Percentiles rank a stretch among this genome's conserved stretches.
These are phyloP conservation scores for Sialis fuliginosa DNA, from an alignment of 2,888 invertebrate genomes.

Conservation along the genomic window DNA sequence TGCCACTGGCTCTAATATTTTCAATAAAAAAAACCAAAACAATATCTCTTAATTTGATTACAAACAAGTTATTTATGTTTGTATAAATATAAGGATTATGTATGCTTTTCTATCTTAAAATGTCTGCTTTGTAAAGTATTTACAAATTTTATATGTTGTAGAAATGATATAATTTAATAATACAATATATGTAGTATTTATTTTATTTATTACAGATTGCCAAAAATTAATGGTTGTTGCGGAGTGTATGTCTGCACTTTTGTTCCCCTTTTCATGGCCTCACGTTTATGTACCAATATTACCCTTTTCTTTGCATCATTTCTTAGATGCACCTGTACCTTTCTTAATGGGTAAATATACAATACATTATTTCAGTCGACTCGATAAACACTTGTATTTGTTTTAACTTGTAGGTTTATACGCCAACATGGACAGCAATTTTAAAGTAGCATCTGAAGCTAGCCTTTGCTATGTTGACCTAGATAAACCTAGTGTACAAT, in stretches of 20 bases:
- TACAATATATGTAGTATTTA: background rate
- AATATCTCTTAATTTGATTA: too few relatives aligned
- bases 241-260: slow-evolving; percentile 74
- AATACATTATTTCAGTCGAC: background rate
- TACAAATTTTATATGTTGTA: too few relatives aligned
- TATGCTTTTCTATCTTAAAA: too few relatives aligned
- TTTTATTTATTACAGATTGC: slow-evolving; percentile 46
- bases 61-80: too few relatives aligned
- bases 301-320: slow-evolving; percentile 86
- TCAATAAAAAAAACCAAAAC: too few relatives aligned
- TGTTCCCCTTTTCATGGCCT: slow-evolving; percentile 95
- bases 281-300: slow-evolving; percentile 98
- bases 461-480: slow-evolving; percentile 92
- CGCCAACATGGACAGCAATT: slow-evolving; percentile 36
- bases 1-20: too few relatives aligned
- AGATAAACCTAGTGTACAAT: slow-evolving; percentile 78
- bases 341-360: slow-evolving; percentile 77
- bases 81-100: too few relatives aligned
- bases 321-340: slow-evolving; percentile 97
- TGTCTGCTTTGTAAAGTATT: too few relatives aligned
- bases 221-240: slow-evolving; percentile 93
- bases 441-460: slow-evolving; percentile 60
- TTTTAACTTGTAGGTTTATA: slow-evolving; percentile 32
- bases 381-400: background rate
- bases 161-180: background rate